A percentile compares a stretch with the other conserved stretches of the same genome.
Conservation (phyloP, 2,797 vertebrate species). For the Tauraco hartlaubi region DNA sequence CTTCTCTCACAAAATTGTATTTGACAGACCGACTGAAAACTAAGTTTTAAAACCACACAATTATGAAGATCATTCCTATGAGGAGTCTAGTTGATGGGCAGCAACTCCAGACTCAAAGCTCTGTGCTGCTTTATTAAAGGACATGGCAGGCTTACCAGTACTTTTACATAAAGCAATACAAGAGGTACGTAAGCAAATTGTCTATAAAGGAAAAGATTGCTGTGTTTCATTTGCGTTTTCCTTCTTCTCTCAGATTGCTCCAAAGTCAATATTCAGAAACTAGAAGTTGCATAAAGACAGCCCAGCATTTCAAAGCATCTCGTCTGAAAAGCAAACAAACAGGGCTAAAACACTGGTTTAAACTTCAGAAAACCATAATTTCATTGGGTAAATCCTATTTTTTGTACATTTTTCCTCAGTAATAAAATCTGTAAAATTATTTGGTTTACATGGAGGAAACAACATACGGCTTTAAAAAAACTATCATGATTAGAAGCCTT, state of each 20-base stretch:
- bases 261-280: background rate
- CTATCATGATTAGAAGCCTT: background rate
- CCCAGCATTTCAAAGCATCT: background rate
- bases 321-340: background rate
- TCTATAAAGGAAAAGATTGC: background rate
- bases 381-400: background rate
- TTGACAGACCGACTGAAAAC: background rate
- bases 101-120: background rate
- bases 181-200: background rate
- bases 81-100: background rate
- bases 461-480: background rate
- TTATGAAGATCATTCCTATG: background rate
- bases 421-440: background rate
- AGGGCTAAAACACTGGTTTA: background rate
- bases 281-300: background rate
- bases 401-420: background rate
- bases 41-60: background rate
- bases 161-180: background rate
- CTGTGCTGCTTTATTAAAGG: background rate
- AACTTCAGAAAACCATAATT: background rate
- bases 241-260: background rate
- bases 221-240: background rate
- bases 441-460: background rate
- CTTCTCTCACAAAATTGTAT: background rate
- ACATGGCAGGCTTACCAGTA: background rate